Conservation (phyloP, 1,140 invertebrate genomes). For the Pantala flavescens region DNA sequence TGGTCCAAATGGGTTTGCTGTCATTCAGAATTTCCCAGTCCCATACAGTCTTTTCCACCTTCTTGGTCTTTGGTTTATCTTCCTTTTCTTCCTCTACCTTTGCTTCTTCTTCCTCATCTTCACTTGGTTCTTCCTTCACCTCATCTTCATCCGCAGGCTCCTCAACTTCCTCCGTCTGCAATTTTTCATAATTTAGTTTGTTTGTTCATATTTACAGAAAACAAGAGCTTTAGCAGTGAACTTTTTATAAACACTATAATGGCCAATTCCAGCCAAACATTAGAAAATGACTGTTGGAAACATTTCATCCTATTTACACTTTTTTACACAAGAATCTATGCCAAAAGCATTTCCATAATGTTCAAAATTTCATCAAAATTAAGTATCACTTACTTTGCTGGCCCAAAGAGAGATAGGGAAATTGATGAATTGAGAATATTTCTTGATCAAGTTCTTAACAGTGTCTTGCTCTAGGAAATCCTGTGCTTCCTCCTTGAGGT, state of each 20-base stretch:
- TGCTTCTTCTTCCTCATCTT: constrained; percentile 39
- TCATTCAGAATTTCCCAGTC: constrained; percentile 97
- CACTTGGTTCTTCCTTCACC: constrained; percentile 34
- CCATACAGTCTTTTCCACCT: constrained; percentile 92
- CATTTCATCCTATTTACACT: too few species aligned
- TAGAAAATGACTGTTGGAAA: too few species aligned
- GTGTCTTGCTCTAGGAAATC: constrained; percentile 92
- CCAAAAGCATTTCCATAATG: not conserved
- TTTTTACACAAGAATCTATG: too few species aligned
- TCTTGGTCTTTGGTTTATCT: constrained; percentile 79
- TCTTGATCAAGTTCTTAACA: constrained; percentile 81
- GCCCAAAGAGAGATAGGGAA: constrained; percentile 97
- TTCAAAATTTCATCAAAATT: not conserved
- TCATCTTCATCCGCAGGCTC: constrained; percentile 23
- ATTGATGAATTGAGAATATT: constrained; percentile 99
- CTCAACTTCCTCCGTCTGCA: constrained; percentile 40
- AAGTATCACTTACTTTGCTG: constrained; percentile 50
- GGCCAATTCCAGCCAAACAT: too few species aligned
- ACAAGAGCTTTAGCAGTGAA: too few species aligned
- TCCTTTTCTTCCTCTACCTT: constrained; percentile 64
- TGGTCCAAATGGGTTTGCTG: constrained; percentile 94
- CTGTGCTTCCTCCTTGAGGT: constrained; percentile 92
- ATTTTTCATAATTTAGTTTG: too few species aligned
- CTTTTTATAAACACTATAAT: too few species aligned
- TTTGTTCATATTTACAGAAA: too few species aligned